phyloP scores from a whole-genome alignment of 2,888 invertebrate genomes.

The Arrhopalites spinosus region DNA sequence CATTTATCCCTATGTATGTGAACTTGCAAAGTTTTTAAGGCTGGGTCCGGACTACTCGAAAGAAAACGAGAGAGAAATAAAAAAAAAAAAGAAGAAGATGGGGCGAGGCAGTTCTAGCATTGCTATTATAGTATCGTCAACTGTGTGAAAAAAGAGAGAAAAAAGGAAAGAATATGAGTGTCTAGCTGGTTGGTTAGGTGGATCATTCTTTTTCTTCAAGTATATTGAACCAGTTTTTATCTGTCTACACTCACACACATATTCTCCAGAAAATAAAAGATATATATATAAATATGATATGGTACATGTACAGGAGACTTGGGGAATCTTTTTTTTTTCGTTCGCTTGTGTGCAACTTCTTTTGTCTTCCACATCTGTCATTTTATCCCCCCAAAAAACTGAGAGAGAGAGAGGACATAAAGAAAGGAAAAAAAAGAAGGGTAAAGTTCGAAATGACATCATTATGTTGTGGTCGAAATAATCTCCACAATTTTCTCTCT shows the following conservation, averaged over 20 bases:
- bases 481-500: background rate
- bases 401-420: background rate
- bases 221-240: constrained; percentile 1
- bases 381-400: background rate
- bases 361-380: constrained; percentile 3
- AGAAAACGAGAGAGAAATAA: too few species aligned
- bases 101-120: constrained; percentile 1
- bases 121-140: too few species aligned
- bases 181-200: background rate
- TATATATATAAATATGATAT: background rate
- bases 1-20: constrained; percentile 8
- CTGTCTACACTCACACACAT: background rate
- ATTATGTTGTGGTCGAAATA: constrained; percentile 7
- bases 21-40: background rate
- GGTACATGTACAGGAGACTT: background rate
- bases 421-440: background rate
- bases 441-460: background rate
- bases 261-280: background rate
- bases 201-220: constrained; percentile 4
- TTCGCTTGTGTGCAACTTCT: background rate
- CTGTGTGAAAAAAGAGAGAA: too few species aligned
- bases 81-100: background rate
- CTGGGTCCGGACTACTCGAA: too few species aligned
- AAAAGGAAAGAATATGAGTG: background rate
- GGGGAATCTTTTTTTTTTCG: too few species aligned